These are phyloP conservation scores for Spongilla lacustris DNA, from an alignment of 37 sponge, comb jelly and placozoan species.

Conservation along the genomic window DNA sequence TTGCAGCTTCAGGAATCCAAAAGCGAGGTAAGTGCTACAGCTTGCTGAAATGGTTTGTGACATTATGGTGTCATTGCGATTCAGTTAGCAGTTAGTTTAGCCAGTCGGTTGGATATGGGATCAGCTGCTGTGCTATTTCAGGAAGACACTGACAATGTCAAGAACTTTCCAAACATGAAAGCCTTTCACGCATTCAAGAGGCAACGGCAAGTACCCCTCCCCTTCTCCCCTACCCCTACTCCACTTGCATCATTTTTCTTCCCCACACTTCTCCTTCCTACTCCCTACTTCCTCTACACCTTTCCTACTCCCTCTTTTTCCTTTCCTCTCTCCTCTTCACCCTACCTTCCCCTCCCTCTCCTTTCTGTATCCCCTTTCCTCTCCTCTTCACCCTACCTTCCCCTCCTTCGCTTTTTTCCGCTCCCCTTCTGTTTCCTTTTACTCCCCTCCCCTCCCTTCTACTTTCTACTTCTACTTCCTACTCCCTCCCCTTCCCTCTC, in stretches of 20 bases:
- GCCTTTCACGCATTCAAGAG: conserved; percentile 82
- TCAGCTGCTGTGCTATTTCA: conserved; percentile 59
- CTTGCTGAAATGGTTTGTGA: neutral
- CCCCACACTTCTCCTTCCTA: neutral
- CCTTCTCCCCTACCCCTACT: neutral
- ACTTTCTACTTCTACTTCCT: too few species aligned
- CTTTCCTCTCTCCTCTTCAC: too few species aligned
- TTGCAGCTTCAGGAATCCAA: neutral
- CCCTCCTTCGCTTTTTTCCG: too few species aligned
- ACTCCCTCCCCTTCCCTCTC: too few species aligned
- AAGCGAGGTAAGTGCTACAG: neutral
- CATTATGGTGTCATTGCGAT: neutral
- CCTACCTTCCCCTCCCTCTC: too few species aligned
- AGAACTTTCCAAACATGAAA: conserved; percentile 64
- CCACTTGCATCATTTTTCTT: too few species aligned
- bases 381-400: too few species aligned
- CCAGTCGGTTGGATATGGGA: neutral
- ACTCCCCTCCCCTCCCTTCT: too few species aligned
- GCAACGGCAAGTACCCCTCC: conserved; percentile 50
- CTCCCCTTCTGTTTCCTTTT: too few species aligned
- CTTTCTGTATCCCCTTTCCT: too few species aligned
- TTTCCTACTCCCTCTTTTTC: too few species aligned
- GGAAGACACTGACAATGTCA: conserved; percentile 55
- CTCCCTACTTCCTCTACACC: neutral
- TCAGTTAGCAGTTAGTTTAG: neutral